Evolutionary conservation across 2,888 invertebrate species (phyloP).

Genomic region (Drosophila flavopinicola): DNA sequence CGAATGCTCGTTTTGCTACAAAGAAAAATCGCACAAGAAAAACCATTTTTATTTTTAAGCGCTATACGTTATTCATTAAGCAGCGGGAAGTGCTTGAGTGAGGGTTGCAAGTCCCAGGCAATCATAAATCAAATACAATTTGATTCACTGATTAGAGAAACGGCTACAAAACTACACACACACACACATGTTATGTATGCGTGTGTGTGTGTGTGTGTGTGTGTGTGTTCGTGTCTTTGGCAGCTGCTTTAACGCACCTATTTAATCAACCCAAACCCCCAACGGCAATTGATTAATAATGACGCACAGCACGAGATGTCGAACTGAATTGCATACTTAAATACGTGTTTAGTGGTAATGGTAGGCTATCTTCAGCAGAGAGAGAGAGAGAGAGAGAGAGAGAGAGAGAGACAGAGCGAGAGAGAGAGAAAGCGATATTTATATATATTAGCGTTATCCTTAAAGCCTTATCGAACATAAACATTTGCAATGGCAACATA

Average conservation of each 20-base stretch:
- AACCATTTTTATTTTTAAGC: too few relatives aligned
- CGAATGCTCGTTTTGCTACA: too few relatives aligned
- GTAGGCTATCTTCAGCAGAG: too few relatives aligned
- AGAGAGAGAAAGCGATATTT: too few relatives aligned
- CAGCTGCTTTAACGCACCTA: slow-evolving; percentile 60
- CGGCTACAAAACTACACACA: slow-evolving; percentile 21
- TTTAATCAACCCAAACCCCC: slow-evolving; percentile 64
- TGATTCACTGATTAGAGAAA: slow-evolving; percentile 71
- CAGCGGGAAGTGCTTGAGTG: slow-evolving; percentile 35
- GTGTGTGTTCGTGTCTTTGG: slow-evolving; percentile 23
- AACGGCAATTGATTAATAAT: slow-evolving; percentile 68
- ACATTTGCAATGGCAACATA: slow-evolving; percentile 53
- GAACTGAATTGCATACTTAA: slow-evolving; percentile 56
- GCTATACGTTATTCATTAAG: slow-evolving; percentile 59
- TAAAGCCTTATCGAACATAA: slow-evolving; percentile 44
- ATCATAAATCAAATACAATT: slow-evolving; percentile 69
- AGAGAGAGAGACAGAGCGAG: too few relatives aligned
- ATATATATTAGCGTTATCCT: slow-evolving; percentile 13
- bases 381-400: not conserved
- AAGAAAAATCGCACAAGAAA: too few relatives aligned
- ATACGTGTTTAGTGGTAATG: too few relatives aligned
- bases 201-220: slow-evolving; percentile 1
- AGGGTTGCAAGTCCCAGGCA: slow-evolving; percentile 56
- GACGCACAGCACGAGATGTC: slow-evolving; percentile 55
- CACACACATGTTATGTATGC: slow-evolving; percentile 1